Percentiles rank a stretch among this genome's conserved stretches.
Evolutionary conservation across 2,888 invertebrate species (phyloP).

Genomic region (Lasioglossum lativentre): DNA sequence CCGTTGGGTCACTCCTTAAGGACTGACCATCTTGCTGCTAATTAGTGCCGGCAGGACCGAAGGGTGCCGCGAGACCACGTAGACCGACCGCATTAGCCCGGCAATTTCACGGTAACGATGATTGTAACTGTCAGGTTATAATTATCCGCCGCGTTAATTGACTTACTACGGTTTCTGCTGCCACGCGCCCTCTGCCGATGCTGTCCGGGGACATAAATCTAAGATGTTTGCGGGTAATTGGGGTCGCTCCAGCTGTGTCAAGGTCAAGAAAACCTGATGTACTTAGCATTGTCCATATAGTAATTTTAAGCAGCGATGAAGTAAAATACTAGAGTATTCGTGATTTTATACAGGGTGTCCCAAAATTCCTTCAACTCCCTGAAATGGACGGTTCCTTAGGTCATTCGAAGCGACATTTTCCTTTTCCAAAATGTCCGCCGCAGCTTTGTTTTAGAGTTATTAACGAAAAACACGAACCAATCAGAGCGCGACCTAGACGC

Average conservation of each 20-base stretch:
- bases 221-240: slow-evolving; percentile 34
- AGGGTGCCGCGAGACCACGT: slow-evolving; percentile 49
- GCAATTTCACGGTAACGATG: slow-evolving; percentile 67
- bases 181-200: slow-evolving; percentile 7
- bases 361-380: too few relatives aligned
- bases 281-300: not conserved
- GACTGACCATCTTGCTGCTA: slow-evolving; percentile 59
- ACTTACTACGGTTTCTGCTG: slow-evolving; percentile 48
- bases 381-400: too few relatives aligned
- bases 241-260: not conserved
- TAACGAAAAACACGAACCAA: too few relatives aligned
- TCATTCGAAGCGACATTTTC: too few relatives aligned
- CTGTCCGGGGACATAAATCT: slow-evolving; percentile 42
- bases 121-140: slow-evolving; percentile 64
- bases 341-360: too few relatives aligned
- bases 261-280: not conserved
- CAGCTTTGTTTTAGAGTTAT: too few relatives aligned
- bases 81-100: slow-evolving; percentile 61
- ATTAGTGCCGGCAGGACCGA: slow-evolving; percentile 62
- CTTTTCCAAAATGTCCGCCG: too few relatives aligned
- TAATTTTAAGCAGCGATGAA: not conserved
- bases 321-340: too few relatives aligned
- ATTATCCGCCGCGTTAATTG: slow-evolving; percentile 57
- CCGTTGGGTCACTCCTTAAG: slow-evolving; percentile 61
- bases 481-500: too few relatives aligned